Evolutionary conservation across 2,797 vertebrate genomes (phyloP).

Genomic region (Rhabdomys pumilio): DNA sequence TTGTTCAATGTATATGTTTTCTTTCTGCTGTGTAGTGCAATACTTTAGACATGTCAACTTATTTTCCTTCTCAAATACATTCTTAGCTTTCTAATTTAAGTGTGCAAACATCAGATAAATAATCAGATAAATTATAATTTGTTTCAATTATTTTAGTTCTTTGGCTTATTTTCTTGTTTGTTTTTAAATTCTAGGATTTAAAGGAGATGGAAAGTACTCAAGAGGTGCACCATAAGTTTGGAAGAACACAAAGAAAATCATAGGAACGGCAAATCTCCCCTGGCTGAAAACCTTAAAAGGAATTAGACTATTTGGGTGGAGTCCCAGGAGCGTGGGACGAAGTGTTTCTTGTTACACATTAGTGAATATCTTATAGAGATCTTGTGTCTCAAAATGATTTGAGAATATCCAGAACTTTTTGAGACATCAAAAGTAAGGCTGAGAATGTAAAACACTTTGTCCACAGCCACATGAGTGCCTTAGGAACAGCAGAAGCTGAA

Average conservation of each 20-base stretch:
- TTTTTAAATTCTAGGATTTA: neutral
- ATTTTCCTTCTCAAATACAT: neutral
- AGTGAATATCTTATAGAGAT: neutral
- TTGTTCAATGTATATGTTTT: neutral
- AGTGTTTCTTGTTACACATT: neutral
- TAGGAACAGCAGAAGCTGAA: neutral
- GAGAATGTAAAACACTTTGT: neutral
- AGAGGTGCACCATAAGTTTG: neutral
- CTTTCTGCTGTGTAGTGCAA: neutral
- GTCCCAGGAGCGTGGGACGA: neutral
- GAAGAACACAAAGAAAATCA: neutral
- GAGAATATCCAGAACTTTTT: neutral
- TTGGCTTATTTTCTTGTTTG: neutral
- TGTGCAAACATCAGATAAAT: neutral
- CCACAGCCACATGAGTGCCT: neutral
- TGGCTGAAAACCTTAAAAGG: neutral
- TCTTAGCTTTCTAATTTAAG: neutral
- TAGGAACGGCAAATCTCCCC: rapidly evolving
- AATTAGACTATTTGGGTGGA: neutral
- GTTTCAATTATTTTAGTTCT: neutral
- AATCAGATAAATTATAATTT: neutral
- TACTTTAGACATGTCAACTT: slow-evolving; percentile 4
- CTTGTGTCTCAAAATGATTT: neutral
- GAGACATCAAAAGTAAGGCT: neutral
- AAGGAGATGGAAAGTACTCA: neutral